Evolutionary conservation across 2,797 vertebrate genomes (phyloP).

Genomic region (Gambelia wislizenii): DNA sequence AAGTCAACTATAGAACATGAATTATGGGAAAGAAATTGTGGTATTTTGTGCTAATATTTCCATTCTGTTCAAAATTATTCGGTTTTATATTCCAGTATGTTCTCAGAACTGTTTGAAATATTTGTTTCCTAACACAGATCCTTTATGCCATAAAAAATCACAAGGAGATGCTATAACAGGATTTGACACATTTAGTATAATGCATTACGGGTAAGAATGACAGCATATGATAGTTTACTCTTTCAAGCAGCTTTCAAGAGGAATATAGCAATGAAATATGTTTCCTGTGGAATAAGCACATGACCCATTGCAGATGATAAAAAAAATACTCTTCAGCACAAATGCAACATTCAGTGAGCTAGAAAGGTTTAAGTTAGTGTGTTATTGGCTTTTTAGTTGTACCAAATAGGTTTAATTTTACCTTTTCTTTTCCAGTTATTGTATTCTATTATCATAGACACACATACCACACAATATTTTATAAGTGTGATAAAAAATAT

Average conservation of each 20-base stretch:
- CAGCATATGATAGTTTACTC: slow-evolving; percentile 10
- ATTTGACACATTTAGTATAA: neutral
- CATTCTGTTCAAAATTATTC: slow-evolving; percentile 11
- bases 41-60: accelerated
- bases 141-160: slow-evolving; percentile 5
- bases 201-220: slow-evolving; percentile 29
- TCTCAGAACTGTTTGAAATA: slow-evolving; percentile 30
- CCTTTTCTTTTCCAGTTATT: slow-evolving; percentile 10
- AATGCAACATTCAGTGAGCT: neutral
- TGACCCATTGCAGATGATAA: neutral
- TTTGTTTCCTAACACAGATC: slow-evolving; percentile 33
- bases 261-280: slow-evolving; percentile 10
- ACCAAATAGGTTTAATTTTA: neutral
- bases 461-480: neutral
- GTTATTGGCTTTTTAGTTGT: neutral
- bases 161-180: neutral
- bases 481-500: neutral
- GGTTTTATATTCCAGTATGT: neutral
- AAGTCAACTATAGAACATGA: slow-evolving; percentile 21
- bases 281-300: slow-evolving; percentile 23
- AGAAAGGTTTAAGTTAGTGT: neutral
- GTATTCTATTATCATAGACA: slow-evolving; percentile 10
- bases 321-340: neutral
- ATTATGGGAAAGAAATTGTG: accelerated
- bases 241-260: slow-evolving; percentile 22